These are phyloP conservation scores for Calidris pygmaea DNA, from an alignment of 2,113 vertebrate genomes.

Conservation along the genomic window DNA sequence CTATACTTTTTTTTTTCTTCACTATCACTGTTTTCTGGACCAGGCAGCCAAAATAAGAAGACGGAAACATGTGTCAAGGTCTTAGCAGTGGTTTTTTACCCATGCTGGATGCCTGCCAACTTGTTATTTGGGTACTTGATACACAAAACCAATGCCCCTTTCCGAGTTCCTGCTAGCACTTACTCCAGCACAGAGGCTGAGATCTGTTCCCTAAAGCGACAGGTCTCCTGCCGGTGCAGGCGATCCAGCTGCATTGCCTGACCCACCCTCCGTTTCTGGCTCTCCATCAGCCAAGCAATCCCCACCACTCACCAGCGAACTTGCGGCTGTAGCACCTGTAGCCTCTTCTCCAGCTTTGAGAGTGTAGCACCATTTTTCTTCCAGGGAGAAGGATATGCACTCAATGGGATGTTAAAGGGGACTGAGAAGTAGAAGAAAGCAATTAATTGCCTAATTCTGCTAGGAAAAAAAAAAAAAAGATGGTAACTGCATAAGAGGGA, in stretches of 20 bases:
- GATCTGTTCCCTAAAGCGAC: neutral
- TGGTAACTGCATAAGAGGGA: neutral
- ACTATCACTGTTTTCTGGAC: neutral
- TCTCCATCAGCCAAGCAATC: neutral
- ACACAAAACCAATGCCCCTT: neutral
- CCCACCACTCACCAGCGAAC: neutral
- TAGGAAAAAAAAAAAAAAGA: neutral
- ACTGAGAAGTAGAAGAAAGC: neutral
- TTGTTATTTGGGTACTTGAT: neutral
- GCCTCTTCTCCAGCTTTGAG: neutral
- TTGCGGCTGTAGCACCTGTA: neutral
- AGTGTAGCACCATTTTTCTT: neutral
- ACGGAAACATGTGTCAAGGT: neutral
- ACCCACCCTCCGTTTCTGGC: fast-evolving
- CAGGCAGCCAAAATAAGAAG: neutral
- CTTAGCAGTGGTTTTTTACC: neutral
- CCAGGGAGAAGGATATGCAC: neutral
- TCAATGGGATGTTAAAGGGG: neutral
- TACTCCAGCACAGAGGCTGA: neutral
- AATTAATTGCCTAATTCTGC: neutral
- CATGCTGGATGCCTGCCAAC: neutral
- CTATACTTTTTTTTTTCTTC: neutral
- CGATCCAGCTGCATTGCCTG: neutral
- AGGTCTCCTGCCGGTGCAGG: neutral
- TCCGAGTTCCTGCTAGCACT: neutral